These are phyloP conservation scores for Petrolisthes cinctipes DNA, from an alignment of 2,888 invertebrate genomes.

Conservation along the genomic window DNA sequence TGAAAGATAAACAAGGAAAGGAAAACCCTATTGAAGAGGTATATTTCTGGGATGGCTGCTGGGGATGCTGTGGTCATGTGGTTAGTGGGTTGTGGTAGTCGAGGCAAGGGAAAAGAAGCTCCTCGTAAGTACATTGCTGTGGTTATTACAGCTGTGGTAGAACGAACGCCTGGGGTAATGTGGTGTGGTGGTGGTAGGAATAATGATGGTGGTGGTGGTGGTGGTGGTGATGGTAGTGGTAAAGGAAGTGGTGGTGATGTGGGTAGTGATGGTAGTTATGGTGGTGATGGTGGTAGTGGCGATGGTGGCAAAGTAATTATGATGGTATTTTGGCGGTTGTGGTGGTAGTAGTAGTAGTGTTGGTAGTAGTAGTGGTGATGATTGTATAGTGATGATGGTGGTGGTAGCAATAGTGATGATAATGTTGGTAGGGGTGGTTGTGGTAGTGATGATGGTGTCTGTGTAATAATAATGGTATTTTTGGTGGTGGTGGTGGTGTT, in stretches of 20 bases:
- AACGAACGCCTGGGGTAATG: too few relatives aligned
- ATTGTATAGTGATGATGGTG: not conserved
- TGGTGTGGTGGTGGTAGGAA: not conserved
- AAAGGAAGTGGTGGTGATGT: not conserved
- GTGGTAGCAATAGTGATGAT: not conserved
- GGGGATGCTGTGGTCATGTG: too few relatives aligned
- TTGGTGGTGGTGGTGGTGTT: not conserved
- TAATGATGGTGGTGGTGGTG: constrained; percentile 4
- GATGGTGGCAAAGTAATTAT: not conserved
- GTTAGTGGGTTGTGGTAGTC: too few relatives aligned
- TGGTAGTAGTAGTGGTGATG: not conserved
- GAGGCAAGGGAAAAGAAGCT: too few relatives aligned
- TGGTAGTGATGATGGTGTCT: not conserved
- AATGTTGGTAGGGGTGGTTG: not conserved
- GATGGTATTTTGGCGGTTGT: not conserved
- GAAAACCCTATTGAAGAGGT: too few relatives aligned
- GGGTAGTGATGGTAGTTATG: not conserved
- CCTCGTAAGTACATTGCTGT: too few relatives aligned
- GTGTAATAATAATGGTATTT: too few relatives aligned
- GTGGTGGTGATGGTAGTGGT: not conserved
- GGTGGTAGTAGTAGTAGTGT: not conserved
- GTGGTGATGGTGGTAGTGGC: not conserved
- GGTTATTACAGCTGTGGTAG: too few relatives aligned
- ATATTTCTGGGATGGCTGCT: too few relatives aligned
- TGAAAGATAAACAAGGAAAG: too few relatives aligned